Evolutionary conservation across 1,140 invertebrate genomes (phyloP), one percentile per base, ranked within the genome.

Genomic region (Hyposmocoma kahamanoa): DNA sequence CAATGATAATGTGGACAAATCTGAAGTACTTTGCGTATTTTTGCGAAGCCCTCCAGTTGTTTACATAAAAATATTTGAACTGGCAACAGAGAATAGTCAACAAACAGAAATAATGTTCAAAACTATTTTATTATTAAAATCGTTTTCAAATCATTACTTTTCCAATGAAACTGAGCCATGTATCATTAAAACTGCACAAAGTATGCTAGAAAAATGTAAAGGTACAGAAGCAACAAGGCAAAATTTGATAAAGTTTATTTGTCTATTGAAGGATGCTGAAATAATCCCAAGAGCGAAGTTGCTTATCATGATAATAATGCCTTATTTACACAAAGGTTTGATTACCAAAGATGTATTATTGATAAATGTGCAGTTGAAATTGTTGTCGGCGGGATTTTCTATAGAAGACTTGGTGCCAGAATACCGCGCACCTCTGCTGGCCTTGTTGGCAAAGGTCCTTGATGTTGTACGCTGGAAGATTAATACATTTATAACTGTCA

Each of bases 251-350:
- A 56, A 56, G 17, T 83, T 84, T 53, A 51, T 80, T 5, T 54
- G 45, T 53, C 56, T 38, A 6, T 41, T 84, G 28, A 81, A 78
- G 46, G 42, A 38, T 13, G 15, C 39, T 46, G 50, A 69, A 42
- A 56, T 72, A 38, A 58, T 83, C 22, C 50, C 69, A 22, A 62
- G 56, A 10, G 22, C 62, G 32, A 76, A 76, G 22, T 59, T 85
- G 24, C 44, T 83, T 13, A 50, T 83, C 22, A 58, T 77, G 21
- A 62, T 83, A 32, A 71, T 82, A 20, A 83, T 85, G 79, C 79
- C 82, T 11, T 62, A 62, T 30, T 54, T 85, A 18, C 72, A 85
- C 38, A 56, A 54, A 39, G 70, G 59, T 10, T 52, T 85, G 10
- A 10, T 80, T 11, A 55, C 59, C 15, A 77, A 61, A 48, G 53